Conservation (phyloP, 2,113 vertebrate species). For the Erythrocercus mccallii region DNA sequence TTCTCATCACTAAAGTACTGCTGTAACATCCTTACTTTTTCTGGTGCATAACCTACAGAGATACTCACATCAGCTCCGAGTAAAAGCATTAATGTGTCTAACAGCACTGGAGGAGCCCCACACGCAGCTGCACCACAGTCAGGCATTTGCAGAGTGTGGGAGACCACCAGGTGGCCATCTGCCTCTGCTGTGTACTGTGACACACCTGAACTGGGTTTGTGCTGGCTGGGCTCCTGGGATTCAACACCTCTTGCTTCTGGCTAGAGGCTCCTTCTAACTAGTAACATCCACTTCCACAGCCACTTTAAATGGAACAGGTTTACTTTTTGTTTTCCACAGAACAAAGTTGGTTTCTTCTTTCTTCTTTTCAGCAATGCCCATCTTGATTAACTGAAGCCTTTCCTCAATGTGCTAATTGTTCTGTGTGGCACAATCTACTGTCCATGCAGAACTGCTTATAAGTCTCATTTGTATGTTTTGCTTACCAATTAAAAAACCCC, state of each 20-base stretch:
- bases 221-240: background rate
- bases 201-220: fast-evolving
- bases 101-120: background rate
- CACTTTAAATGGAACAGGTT: background rate
- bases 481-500: background rate
- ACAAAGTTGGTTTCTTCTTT: fast-evolving
- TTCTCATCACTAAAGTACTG: background rate
- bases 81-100: background rate
- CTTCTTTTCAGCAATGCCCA: background rate
- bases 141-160: background rate
- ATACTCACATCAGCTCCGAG: background rate
- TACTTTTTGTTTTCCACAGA: background rate
- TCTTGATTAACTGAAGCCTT: background rate
- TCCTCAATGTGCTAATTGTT: background rate
- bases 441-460: background rate
- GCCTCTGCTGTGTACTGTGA: background rate
- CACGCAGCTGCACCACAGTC: background rate
- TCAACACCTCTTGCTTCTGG: background rate
- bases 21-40: background rate
- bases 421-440: fast-evolving
- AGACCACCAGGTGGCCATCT: background rate
- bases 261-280: background rate
- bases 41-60: too few species aligned
- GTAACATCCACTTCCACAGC: background rate
- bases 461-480: background rate